A percentile compares a stretch with the other conserved stretches of the same genome.
Evolutionary conservation across 2,888 invertebrate genomes (phyloP).

Genomic region (Lottia scabra): DNA sequence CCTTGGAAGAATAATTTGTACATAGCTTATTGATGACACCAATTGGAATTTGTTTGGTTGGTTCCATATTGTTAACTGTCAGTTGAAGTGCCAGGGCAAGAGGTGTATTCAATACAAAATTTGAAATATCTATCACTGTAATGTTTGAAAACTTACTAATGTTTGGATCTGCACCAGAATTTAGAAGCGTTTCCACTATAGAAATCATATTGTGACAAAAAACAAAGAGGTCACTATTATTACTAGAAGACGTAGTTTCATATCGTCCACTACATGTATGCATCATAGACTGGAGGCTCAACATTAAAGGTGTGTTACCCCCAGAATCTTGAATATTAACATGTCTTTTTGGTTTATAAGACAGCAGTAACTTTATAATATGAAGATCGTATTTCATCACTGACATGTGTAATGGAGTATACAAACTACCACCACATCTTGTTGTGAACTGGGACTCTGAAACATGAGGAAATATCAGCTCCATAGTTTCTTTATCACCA

Average conservation of each 20-base stretch:
- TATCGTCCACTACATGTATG: constrained; percentile 35
- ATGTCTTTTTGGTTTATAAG: constrained; percentile 25
- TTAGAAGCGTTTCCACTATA: constrained; percentile 38
- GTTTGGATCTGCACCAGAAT: constrained; percentile 35
- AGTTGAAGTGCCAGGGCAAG: too few relatives aligned
- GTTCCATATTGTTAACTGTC: too few relatives aligned
- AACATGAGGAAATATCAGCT: constrained; percentile 29
- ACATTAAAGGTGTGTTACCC: constrained; percentile 34
- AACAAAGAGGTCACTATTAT: constrained; percentile 18
- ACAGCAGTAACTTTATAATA: constrained; percentile 37
- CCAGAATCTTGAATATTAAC: constrained; percentile 31
- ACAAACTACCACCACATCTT: constrained; percentile 31
- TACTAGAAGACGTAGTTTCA: constrained; percentile 21
- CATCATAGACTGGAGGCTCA: constrained; percentile 34
- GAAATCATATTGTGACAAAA: constrained; percentile 40
- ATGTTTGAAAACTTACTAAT: neutral
- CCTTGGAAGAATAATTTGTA: too few relatives aligned
- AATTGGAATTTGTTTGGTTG: too few relatives aligned
- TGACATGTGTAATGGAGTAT: constrained; percentile 46
- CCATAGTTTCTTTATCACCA: constrained; percentile 35
- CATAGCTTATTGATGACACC: too few relatives aligned
- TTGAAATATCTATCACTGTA: too few relatives aligned
- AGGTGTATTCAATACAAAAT: too few relatives aligned
- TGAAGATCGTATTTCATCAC: constrained; percentile 43
- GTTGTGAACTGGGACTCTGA: constrained; percentile 28